Base-by-base conservation (phyloP, 2,797 vertebrate species). In the Glyptemys insculpta region DNA sequence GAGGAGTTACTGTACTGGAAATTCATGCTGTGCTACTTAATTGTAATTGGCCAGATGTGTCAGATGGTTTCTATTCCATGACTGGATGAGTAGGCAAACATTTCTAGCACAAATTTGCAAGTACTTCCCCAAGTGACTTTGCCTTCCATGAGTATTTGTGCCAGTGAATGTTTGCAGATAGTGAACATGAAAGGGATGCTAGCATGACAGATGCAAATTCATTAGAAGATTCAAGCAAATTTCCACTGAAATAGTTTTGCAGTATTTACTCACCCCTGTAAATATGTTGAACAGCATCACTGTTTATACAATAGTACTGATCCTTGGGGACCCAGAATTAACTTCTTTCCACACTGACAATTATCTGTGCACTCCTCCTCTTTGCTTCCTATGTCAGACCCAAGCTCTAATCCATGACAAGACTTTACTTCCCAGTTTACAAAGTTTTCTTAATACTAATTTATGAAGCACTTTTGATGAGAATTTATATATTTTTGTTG, bases 41-140 rank as follows among this genome's bases (percentile, higher is more conserved):
- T 78, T 47, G 44, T 29, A 78, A 78, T 29, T 23, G 31, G 9
- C 1, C n/a, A 83, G 47, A 50, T 11, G 2, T 2, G 15, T 53
- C 65, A 34, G 3, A 3, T 0, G 57, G 83, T 1, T 6, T 41
- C 6, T 74, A 1, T 53, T 15, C 74, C 79, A 83, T 37, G 34
- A 5, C 23, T 86, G 85, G n/a, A 87, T 31, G 11, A 5, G 3
- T 2, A 0, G 0, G 3, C 1, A 1, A 68, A 15, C 1, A 1
- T 56, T 2, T 0, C 44, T 44, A 56, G 72, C 4, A 23, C 1
- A 52, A 5, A 5, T 57, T 74, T 8, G 12, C n/a, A 74, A 21
- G 12, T n/a, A 1, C 10, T 81, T 15, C 21, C 7, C 19, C 0
- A 78, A 47, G 74, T 78, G 74, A 78, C 74, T 72, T 23, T 49